Evolutionary conservation across 2,888 invertebrate species (phyloP), one percentile per base, ranked within the genome.

Genomic region (Teleogryllus oceanicus): DNA sequence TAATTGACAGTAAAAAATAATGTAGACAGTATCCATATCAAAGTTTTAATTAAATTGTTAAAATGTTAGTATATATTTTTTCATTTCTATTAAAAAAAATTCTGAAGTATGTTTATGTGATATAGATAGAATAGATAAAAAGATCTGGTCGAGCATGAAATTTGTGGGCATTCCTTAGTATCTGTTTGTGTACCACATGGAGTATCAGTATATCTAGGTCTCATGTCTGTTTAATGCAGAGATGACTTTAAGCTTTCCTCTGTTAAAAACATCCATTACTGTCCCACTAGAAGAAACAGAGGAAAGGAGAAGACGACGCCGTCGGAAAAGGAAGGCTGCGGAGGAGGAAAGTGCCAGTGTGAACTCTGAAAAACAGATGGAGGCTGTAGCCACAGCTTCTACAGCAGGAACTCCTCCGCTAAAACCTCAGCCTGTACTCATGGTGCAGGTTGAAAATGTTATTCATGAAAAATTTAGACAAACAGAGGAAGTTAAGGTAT

Each of bases 391-490:
- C n/a, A 8, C 49, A 24, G 21, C 78, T 78, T 79, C 79, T 49
- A 5, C 8, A 37, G 37, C 37, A 37, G 37, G 37, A 37, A 37
- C 37, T 37, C 37, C 37, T 37, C 37, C 37, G 37, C 37, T 8
- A 8, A 76, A 78, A n/a, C 82, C 12, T 49, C 89, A 89, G 83
- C 90, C 91, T 18, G 89, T 97, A 21, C 87, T 98, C 82, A 96
- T 99, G 95, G 97, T 94, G 0, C 96, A 98, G 88, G 96, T 97
- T 37, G 97, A 97, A 86, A 99, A 99, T 89, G 87, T 98, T 79
- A 90, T 92, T 80, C 96, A 97, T 84, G 93, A 96, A 82, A 93
- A 95, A 83, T 98, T 96, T 86, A 91, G 93, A 83, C 94, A 94
- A 86, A 97, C 95, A 0, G 97, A 97, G 85, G 98, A 99, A 89